Conservation (phyloP, 2,113 vertebrate genomes). For the Aphelocoma coerulescens region DNA sequence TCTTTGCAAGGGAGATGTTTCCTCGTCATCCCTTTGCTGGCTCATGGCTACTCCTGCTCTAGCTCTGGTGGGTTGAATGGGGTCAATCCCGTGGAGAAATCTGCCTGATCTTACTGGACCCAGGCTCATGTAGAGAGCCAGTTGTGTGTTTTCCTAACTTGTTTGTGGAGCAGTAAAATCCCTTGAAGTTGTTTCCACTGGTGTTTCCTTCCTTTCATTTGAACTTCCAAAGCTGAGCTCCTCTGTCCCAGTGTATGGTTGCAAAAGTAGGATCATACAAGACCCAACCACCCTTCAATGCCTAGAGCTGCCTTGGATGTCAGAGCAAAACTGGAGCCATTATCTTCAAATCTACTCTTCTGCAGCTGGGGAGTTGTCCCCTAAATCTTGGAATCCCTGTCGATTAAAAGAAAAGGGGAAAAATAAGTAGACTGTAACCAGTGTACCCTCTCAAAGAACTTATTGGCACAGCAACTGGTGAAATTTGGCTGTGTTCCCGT, state of each 20-base stretch:
- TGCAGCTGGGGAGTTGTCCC: neutral
- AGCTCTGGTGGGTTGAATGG: neutral
- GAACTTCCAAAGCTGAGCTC: neutral
- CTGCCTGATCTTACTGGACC: neutral
- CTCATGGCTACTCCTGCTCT: neutral
- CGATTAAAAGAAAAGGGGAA: neutral
- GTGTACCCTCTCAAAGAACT: neutral
- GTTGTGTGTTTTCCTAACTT: neutral
- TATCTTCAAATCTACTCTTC: neutral
- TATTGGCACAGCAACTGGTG: neutral
- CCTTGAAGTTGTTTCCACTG: neutral
- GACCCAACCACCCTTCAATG: neutral
- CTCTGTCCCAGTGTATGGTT: neutral
- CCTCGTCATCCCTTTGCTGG: neutral
- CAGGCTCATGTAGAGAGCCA: rapidly evolving
- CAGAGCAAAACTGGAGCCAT: neutral
- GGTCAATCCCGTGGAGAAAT: neutral
- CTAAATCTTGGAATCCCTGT: neutral
- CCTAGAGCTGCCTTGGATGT: neutral
- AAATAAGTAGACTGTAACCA: neutral
- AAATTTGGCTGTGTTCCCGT: neutral
- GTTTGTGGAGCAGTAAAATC: neutral
- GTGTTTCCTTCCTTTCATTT: neutral
- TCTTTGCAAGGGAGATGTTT: neutral
- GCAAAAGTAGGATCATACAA: rapidly evolving